Evolutionary conservation across 2,797 vertebrate genomes (phyloP).

Genomic region (Scomberomorus guttatus): DNA sequence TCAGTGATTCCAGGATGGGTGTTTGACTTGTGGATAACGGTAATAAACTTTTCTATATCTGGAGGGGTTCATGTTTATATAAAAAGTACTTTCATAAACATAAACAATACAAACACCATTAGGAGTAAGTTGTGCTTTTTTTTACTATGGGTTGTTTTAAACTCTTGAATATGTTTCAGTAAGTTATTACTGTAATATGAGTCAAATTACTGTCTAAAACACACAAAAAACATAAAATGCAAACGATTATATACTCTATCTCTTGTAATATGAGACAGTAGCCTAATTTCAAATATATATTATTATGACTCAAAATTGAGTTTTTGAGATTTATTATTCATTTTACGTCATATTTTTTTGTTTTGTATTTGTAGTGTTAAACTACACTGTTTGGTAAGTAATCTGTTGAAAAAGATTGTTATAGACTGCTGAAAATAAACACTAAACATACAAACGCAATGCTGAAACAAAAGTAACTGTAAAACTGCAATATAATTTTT

Average conservation of each 20-base stretch:
- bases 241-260: neutral
- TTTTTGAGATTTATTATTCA: neutral
- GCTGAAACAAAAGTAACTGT: neutral
- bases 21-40: neutral
- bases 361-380: neutral
- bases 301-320: neutral
- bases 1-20: neutral
- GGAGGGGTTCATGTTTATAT: too few species aligned
- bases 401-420: neutral
- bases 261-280: neutral
- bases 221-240: neutral
- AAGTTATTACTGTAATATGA: too few species aligned
- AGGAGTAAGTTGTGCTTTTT: too few species aligned
- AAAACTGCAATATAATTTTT: too few species aligned
- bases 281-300: neutral
- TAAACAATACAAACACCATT: too few species aligned
- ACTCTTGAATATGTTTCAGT: too few species aligned
- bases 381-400: neutral
- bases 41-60: neutral
- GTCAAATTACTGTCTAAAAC: neutral
- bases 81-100: too few species aligned
- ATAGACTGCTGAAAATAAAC: neutral
- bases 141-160: too few species aligned
- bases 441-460: neutral
- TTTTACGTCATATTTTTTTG: neutral